These are phyloP conservation scores for Brachypalpus laphriformis DNA, from an alignment of 2,888 invertebrate genomes.

Conservation along the genomic window DNA sequence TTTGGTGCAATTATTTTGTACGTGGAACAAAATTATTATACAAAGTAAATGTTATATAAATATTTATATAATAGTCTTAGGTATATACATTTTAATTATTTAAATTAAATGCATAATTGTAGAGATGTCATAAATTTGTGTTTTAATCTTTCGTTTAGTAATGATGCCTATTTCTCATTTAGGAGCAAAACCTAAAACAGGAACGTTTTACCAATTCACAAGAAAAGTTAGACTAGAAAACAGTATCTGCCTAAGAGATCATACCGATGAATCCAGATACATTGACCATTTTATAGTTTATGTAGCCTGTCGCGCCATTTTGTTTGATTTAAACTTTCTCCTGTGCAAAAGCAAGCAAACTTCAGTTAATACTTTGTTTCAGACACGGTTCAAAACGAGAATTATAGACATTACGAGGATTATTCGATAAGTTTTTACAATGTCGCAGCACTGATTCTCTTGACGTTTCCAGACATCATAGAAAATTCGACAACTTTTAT, in stretches of 20 bases:
- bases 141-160: neutral
- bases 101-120: constrained; percentile 25
- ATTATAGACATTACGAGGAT: too few species aligned
- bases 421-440: too few species aligned
- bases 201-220: too few species aligned
- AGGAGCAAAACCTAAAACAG: too few species aligned
- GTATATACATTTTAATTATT: constrained; percentile 13
- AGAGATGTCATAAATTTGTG: neutral
- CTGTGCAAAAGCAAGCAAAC: neutral
- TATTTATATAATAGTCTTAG: constrained; percentile 36
- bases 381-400: too few species aligned
- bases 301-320: neutral
- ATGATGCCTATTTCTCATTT: too few species aligned
- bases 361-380: too few species aligned
- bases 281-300: neutral
- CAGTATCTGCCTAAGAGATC: neutral
- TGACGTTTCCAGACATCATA: too few species aligned
- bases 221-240: too few species aligned
- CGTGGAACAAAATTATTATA: constrained; percentile 22
- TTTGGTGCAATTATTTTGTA: constrained; percentile 42
- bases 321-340: neutral
- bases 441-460: too few species aligned
- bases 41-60: constrained; percentile 1
- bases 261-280: neutral
- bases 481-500: too few species aligned